Base-by-base conservation (phyloP, 1,140 invertebrate species). In the Littorina saxatilis region DNA sequence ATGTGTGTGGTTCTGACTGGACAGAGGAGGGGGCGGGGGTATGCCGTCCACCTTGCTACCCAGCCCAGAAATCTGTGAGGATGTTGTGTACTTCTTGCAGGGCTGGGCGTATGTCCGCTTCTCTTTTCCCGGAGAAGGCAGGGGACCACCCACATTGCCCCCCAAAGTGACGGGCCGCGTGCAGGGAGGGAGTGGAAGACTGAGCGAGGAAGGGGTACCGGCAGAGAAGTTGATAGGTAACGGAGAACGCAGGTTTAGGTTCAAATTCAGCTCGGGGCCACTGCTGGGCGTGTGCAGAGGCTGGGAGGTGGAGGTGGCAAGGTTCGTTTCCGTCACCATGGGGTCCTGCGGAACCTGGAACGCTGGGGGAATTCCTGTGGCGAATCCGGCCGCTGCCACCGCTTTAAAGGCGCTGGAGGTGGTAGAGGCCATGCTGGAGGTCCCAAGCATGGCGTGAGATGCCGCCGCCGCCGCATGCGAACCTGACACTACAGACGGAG, bases 151-250 rank as follows among this genome's bases (percentile, higher is more conserved):
- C 55, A 83, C 85, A 80, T 91, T 91, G 20, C 88, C 90, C 43
- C 89, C 90, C 4, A 90, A 63, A 29, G 90, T 88, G 35, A 85
- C 85, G 76, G 88, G 90, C 52, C 89, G 77, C 13, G 88, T 88
- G 78, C 88, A 88, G 13, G 88, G 87, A 27, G 88, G 89, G 11
- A 29, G 39, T 2, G 76, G 76, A 43, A 78, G 76, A 63, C 40
- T 73, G n/a, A 52, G 37, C 0, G 39, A 52, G 70, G 70, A 73
- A 27, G 43, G 23, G 27, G 35, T 40, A 20, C 27, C 47, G 2
- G 52, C 43, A 5, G 76, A 39, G 39, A 63, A 78, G 55, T 47
- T 61, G 37, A 58, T 63, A 4, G 76, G 76, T 29, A 78, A 43
- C 37, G 76, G 66, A 61, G 76, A 66, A 37, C 63, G 40, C 23